Evolutionary conservation across 92 coral and sea anemone genomes (phyloP).

Genomic region (Parazoanthus swiftii): DNA sequence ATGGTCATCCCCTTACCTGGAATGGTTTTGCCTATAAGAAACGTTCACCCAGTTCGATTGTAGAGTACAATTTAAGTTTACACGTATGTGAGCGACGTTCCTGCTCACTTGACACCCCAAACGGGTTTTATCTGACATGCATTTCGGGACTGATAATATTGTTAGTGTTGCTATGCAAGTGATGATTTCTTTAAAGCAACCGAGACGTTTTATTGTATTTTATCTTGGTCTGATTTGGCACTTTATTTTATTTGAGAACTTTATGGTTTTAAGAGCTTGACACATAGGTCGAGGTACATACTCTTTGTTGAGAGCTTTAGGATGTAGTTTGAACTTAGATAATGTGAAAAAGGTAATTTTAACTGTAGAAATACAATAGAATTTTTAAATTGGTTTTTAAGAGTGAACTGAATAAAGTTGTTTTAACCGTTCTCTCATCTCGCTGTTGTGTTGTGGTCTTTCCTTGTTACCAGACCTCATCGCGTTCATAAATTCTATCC

Average conservation of each 20-base stretch:
- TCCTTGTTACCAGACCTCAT: too few species aligned
- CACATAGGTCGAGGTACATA: slow-evolving; percentile 17
- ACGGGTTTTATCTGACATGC: slow-evolving; percentile 20
- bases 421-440: neutral
- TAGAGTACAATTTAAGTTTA: slow-evolving; percentile 13
- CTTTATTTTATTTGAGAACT: slow-evolving; percentile 25
- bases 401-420: slow-evolving; percentile 41
- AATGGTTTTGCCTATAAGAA: neutral
- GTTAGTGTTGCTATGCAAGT: slow-evolving; percentile 22
- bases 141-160: slow-evolving; percentile 13
- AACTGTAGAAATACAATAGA: slow-evolving; percentile 17
- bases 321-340: neutral
- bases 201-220: slow-evolving; percentile 31
- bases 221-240: slow-evolving; percentile 8
- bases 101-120: slow-evolving; percentile 13
- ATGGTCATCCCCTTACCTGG: neutral
- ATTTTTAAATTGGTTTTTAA: slow-evolving; percentile 36
- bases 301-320: slow-evolving; percentile 21
- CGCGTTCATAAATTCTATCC: neutral
- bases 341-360: neutral
- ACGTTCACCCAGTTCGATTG: neutral
- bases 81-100: slow-evolving; percentile 1
- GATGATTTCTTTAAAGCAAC: slow-evolving; percentile 16
- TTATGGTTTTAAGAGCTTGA: slow-evolving; percentile 14
- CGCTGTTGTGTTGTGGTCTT: too few species aligned